phyloP scores from a whole-genome alignment of 2,888 invertebrate species.

The Eurois occulta region DNA sequence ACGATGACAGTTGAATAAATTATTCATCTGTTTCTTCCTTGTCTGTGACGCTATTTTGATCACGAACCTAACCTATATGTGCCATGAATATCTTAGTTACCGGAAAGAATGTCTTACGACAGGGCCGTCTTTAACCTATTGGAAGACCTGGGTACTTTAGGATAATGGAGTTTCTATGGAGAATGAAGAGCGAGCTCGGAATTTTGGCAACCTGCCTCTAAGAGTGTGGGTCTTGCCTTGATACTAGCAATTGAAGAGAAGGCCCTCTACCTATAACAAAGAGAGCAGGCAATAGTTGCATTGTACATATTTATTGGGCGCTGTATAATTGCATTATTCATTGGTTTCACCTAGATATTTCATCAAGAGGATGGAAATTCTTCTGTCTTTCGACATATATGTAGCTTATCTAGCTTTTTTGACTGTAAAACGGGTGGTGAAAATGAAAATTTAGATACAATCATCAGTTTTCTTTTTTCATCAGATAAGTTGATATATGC shows the following conservation, averaged over 20 bases:
- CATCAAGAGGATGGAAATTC: not conserved
- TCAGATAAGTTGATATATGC: not conserved
- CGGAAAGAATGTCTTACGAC: not conserved
- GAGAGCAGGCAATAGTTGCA: not conserved
- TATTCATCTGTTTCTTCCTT: slow-evolving; percentile 15
- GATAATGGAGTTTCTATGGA: not conserved
- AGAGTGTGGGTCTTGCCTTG: not conserved
- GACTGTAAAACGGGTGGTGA: not conserved
- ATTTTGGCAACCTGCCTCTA: not conserved
- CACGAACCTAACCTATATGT: not conserved
- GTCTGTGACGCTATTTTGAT: slow-evolving; percentile 25
- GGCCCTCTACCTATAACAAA: slow-evolving; percentile 6
- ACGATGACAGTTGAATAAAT: slow-evolving; percentile 10
- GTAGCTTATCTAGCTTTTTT: not conserved
- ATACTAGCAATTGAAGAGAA: not conserved
- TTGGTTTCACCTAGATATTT: not conserved
- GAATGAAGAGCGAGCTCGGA: not conserved
- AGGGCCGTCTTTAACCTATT: not conserved
- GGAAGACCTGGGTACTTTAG: not conserved
- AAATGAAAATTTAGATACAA: not conserved
- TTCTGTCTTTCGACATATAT: not conserved
- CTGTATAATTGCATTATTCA: not conserved
- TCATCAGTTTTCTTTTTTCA: not conserved
- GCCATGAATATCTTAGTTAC: slow-evolving; percentile 20
- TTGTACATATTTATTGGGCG: not conserved